Evolutionary conservation across 2,797 vertebrate species (phyloP), one percentile per base, ranked within the genome.

Genomic region (Orientallactaga sibirica): DNA sequence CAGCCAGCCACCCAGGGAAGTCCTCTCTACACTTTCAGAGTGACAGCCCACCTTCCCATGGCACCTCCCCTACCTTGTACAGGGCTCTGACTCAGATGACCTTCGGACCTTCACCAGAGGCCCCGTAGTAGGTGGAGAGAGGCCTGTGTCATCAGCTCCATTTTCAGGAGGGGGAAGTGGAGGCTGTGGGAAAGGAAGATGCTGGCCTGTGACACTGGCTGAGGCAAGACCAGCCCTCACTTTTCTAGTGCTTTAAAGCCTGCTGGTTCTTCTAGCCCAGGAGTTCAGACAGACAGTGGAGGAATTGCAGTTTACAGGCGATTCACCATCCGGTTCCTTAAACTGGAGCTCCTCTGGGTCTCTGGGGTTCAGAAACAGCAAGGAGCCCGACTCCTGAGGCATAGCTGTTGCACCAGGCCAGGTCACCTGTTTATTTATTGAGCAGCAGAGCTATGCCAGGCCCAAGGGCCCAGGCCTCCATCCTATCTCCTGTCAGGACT

Each of bases 381-480:
- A 71, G 1, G 70, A 79, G 18, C 68, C 68, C 75, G 33, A 12
- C 67, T 27, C 16, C 8, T 43, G 93, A 89, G 84, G 88, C 94
- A 96, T 90, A 93, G 94, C 96, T 97, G 96, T 74, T 97, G 95
- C 94, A 22, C 71, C 84, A 93, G 90, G 97, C 96, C 74, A 95
- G 92, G 93, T 79, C 95, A 97, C 93, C 96, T 97, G 96, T 97
- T 97, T 97, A 95, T 97, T 97, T 97, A 97, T 97, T 97, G 95
- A 97, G 95, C 94, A 92, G 84, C 95, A 94, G 94, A 12, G 0
- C 81, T 73, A 88, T 91, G 92, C 88, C 84, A 74, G 86, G 74
- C 90, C 92, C 86, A 25, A 74, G 86, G 86, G 76, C 52, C 67
- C 0, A 0, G 68, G 75, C 67, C 82, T 16, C 11, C 55, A 52